These are phyloP conservation scores for Salvelinus namaycush DNA, from an alignment of 2,113 vertebrate species.

Conservation along the genomic window DNA sequence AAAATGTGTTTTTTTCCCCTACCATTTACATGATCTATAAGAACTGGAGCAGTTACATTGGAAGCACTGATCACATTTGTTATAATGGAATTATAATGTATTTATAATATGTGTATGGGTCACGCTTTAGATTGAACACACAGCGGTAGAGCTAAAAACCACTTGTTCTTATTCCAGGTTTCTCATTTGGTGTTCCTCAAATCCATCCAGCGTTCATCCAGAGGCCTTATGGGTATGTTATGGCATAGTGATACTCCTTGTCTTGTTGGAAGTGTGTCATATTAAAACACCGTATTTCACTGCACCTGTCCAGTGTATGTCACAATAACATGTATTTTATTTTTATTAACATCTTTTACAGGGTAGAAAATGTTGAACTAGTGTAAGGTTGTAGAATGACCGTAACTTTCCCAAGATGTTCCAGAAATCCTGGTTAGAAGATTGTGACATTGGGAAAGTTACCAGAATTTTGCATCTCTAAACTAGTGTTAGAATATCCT, in stretches of 20 bases:
- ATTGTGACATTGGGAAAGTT: no score
- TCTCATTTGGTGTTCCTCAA: constrained; percentile 97
- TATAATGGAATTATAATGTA: not conserved
- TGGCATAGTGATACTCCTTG: not conserved
- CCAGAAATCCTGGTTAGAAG: no score
- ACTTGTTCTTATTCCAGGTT: constrained; percentile 77
- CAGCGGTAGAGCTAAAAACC: not conserved
- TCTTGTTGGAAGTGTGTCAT: not conserved
- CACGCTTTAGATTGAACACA: not conserved
- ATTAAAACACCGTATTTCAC: no score
- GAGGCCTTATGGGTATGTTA: constrained; percentile 96
- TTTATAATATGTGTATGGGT: not conserved
- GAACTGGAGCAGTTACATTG: not conserved
- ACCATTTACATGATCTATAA: no score
- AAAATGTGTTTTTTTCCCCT: not conserved
- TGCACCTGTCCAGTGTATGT: no score
- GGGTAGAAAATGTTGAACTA: not conserved
- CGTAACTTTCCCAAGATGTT: no score
- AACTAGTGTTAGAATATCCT: not conserved
- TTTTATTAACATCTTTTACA: not conserved
- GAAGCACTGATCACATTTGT: not conserved
- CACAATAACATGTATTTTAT: no score
- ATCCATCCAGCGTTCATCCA: constrained; percentile 98
- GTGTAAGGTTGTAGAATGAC: no score
- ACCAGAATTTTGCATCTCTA: no score